Percentiles rank a stretch among this genome's conserved stretches.
These are phyloP conservation scores for Hirtodrosophila confusa DNA, from an alignment of 2,888 invertebrate species.

Conservation along the genomic window DNA sequence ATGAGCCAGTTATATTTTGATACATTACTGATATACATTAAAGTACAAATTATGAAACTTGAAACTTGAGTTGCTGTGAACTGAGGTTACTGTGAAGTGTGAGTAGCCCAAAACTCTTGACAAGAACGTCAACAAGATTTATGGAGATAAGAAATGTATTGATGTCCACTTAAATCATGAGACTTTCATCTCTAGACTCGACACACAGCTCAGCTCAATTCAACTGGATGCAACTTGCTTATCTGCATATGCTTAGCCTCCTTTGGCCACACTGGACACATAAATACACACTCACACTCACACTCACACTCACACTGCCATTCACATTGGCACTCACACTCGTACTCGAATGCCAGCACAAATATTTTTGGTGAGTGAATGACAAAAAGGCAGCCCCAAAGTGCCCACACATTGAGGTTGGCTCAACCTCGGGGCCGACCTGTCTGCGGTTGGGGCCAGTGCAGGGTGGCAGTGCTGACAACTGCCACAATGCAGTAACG, in stretches of 20 bases:
- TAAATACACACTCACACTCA: slow-evolving; percentile 7
- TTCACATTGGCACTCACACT: background rate
- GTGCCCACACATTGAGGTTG: slow-evolving; percentile 49
- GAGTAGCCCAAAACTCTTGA: too few relatives aligned
- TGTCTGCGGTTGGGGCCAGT: slow-evolving; percentile 23
- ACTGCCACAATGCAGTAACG: background rate
- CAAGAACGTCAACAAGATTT: too few relatives aligned
- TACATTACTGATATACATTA: too few relatives aligned
- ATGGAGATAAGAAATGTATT: too few relatives aligned
- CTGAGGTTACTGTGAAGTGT: too few relatives aligned
- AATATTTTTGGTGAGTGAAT: slow-evolving; percentile 19
- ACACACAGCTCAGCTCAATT: slow-evolving; percentile 5
- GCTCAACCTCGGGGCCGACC: background rate
- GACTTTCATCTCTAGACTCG: too few relatives aligned
- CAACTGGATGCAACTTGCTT: background rate
- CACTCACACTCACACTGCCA: background rate
- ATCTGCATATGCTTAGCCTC: slow-evolving; percentile 24
- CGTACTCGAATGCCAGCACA: background rate
- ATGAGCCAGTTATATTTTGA: too few relatives aligned
- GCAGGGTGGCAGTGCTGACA: background rate
- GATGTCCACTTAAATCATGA: too few relatives aligned
- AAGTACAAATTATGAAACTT: too few relatives aligned
- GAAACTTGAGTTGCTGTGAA: too few relatives aligned
- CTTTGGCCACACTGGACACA: background rate
- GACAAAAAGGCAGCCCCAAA: slow-evolving; percentile 39